These are phyloP conservation scores for Lophura nycthemera DNA, from an alignment of 2,113 vertebrate species.

Conservation along the genomic window DNA sequence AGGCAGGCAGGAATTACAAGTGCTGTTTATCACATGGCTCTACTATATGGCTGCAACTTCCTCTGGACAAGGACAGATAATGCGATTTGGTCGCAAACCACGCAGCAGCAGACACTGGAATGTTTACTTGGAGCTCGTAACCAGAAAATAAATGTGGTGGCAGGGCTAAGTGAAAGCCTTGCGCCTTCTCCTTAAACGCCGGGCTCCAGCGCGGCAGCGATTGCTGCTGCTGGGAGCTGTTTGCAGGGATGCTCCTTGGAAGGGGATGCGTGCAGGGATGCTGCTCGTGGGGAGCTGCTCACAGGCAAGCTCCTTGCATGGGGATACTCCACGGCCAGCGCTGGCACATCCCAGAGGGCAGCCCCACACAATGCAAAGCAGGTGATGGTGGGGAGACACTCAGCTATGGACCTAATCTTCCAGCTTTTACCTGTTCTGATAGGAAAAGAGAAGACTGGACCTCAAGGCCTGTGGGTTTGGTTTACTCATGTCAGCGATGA, in stretches of 20 bases:
- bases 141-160: neutral
- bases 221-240: neutral
- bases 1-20: neutral
- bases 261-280: neutral
- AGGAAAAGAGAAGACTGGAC: rapidly evolving
- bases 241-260: neutral
- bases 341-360: rapidly evolving
- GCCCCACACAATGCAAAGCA: neutral
- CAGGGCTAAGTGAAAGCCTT: neutral
- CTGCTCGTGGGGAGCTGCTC: neutral
- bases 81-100: neutral
- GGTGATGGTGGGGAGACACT: neutral
- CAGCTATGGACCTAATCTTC: too few relatives aligned
- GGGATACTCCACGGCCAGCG: neutral
- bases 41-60: neutral
- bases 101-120: neutral
- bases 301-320: too few relatives aligned
- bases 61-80: neutral
- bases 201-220: neutral
- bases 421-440: neutral
- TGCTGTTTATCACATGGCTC: neutral
- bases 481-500: neutral
- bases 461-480: neutral
- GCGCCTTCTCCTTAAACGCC: neutral
- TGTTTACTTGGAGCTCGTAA: neutral